These are phyloP conservation scores for Neuroterus valhalla DNA, from an alignment of 1,140 invertebrate genomes.

Conservation along the genomic window DNA sequence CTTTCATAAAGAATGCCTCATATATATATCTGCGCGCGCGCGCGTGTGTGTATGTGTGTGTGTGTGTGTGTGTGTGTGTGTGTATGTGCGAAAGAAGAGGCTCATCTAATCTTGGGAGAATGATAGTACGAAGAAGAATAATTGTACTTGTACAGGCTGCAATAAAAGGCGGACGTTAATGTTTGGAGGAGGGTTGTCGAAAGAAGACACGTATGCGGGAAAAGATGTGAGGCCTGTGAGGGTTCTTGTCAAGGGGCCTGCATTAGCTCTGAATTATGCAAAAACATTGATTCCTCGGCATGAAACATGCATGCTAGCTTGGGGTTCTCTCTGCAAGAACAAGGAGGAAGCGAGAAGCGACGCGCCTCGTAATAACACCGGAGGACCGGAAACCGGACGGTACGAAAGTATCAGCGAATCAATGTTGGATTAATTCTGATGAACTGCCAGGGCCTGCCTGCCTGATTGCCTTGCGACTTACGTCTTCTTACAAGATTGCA, in stretches of 20 bases:
- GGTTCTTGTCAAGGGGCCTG: background rate
- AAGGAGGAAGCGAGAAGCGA: too few relatives aligned
- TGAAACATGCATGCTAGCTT: slow-evolving; percentile 34
- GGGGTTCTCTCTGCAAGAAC: slow-evolving; percentile 32
- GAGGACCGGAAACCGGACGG: background rate
- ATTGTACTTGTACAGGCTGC: background rate
- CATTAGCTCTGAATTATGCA: slow-evolving; percentile 56
- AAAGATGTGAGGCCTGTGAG: background rate
- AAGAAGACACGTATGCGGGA: slow-evolving; percentile 14
- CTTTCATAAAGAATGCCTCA: too few relatives aligned
- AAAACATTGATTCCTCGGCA: slow-evolving; percentile 54
- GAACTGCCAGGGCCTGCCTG: too few relatives aligned
- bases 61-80: too few relatives aligned
- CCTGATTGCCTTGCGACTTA: too few relatives aligned
- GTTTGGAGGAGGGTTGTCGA: background rate
- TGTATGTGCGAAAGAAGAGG: background rate
- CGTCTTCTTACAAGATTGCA: slow-evolving; percentile 35
- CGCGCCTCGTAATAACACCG: slow-evolving; percentile 35
- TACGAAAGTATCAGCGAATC: slow-evolving; percentile 6
- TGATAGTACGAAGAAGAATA: background rate
- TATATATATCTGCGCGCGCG: too few relatives aligned
- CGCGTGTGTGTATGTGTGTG: too few relatives aligned
- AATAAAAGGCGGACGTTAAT: slow-evolving; percentile 35
- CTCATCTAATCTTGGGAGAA: background rate
- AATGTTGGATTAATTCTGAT: slow-evolving; percentile 52